A percentile compares a stretch with the other conserved stretches of the same genome.
These are phyloP conservation scores for Diarsia dahlii DNA, from an alignment of 2,888 invertebrate genomes.

Conservation along the genomic window DNA sequence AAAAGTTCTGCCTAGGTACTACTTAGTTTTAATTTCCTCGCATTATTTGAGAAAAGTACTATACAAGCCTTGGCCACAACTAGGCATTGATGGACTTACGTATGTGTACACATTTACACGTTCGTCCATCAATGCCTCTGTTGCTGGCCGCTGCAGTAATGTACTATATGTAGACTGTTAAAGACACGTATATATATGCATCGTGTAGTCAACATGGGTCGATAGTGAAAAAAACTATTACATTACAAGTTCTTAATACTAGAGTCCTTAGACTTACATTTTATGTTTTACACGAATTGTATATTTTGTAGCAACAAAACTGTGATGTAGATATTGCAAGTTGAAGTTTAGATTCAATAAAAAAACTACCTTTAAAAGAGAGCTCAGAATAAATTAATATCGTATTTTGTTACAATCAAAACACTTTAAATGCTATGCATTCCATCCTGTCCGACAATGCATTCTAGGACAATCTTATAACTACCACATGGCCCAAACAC, in stretches of 20 bases:
- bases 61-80: too few species aligned
- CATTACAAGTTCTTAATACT: constrained; percentile 35
- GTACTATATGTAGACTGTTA: background rate
- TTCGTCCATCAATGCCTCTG: too few species aligned
- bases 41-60: too few species aligned
- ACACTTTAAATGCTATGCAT: constrained; percentile 76
- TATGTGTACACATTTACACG: too few species aligned
- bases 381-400: constrained; percentile 66
- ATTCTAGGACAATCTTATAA: constrained; percentile 58
- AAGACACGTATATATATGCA: background rate
- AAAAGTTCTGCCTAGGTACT: too few species aligned
- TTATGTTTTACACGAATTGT: constrained; percentile 23
- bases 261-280: constrained; percentile 16
- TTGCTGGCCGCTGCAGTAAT: too few species aligned
- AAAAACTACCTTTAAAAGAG: constrained; percentile 55
- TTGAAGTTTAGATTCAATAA: constrained; percentile 36
- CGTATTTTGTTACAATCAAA: constrained; percentile 44
- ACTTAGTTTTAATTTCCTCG: too few species aligned
- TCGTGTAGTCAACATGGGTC: constrained; percentile 31
- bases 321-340: constrained; percentile 57
- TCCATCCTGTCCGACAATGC: constrained; percentile 54
- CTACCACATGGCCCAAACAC: constrained; percentile 63
- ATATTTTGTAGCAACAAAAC: constrained; percentile 37
- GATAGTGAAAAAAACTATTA: constrained; percentile 31
- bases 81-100: too few species aligned